phyloP scores from a whole-genome alignment of 2,797 vertebrate genomes.

The Eleutherodactylus coqui region DNA sequence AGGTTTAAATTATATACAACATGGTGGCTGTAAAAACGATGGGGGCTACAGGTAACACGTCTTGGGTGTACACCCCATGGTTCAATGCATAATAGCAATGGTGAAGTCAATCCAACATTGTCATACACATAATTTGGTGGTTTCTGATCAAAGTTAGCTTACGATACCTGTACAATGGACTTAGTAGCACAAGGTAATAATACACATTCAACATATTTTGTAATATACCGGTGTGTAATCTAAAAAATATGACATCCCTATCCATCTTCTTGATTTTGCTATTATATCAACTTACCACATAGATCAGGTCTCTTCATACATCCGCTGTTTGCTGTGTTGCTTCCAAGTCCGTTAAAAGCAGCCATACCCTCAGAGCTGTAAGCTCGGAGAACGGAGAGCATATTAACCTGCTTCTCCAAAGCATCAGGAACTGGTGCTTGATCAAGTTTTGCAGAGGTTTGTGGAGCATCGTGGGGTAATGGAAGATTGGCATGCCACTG shows the following conservation, averaged over 20 bases:
- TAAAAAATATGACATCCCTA: neutral
- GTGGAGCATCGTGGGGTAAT: slow-evolving; percentile 80
- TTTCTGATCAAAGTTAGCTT: neutral
- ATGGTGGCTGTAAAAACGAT: neutral
- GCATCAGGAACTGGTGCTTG: slow-evolving; percentile 79
- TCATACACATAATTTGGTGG: neutral
- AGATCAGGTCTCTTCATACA: slow-evolving; percentile 96
- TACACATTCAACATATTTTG: neutral
- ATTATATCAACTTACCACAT: slow-evolving; percentile 88
- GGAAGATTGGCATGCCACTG: slow-evolving; percentile 89
- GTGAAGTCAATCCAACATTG: neutral
- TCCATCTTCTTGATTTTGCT: slow-evolving; percentile 50
- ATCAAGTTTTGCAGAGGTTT: slow-evolving; percentile 86
- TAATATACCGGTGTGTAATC: neutral
- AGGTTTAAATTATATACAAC: neutral
- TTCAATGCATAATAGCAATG: neutral
- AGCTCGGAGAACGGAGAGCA: slow-evolving; percentile 96
- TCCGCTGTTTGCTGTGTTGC: slow-evolving; percentile 82
- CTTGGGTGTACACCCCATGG: neutral
- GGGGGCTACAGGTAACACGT: neutral
- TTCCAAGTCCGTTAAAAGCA: slow-evolving; percentile 91
- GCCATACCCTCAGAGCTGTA: slow-evolving; percentile 94
- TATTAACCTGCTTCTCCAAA: slow-evolving; percentile 93
- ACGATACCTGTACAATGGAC: neutral
- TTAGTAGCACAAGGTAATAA: neutral